phyloP scores from a whole-genome alignment of 2,113 vertebrate species.

The Papio anubis region DNA sequence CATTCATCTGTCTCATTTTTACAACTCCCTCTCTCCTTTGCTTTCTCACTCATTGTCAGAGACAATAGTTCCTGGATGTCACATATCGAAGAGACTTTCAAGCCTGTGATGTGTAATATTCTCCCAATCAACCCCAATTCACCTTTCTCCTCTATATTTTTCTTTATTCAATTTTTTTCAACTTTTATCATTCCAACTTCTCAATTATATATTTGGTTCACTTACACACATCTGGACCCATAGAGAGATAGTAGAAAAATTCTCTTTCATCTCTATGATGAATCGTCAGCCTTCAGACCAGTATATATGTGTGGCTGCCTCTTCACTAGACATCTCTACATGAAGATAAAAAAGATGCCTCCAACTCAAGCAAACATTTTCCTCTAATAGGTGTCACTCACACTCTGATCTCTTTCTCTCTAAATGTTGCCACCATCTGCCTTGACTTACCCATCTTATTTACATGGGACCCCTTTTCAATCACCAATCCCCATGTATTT shows the following conservation, averaged over 20 bases:
- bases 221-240: background rate
- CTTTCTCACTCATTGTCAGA: background rate
- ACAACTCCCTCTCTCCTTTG: background rate
- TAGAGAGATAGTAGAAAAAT: background rate
- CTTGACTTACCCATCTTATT: background rate
- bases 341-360: background rate
- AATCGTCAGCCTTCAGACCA: background rate
- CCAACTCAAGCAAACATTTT: background rate
- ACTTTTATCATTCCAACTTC: background rate
- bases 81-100: background rate
- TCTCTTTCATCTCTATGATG: background rate
- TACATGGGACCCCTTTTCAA: background rate
- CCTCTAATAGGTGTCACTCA: background rate
- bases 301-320: background rate
- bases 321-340: background rate
- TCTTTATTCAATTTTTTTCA: background rate
- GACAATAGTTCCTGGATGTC: background rate
- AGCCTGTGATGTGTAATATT: background rate
- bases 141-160: background rate
- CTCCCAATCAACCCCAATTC: background rate
- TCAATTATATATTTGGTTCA: background rate
- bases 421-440: background rate
- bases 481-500: background rate
- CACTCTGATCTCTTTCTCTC: background rate
- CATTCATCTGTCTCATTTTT: background rate